These are phyloP conservation scores for Acrobasis consociella DNA, from an alignment of 2,888 invertebrate species.

Conservation along the genomic window DNA sequence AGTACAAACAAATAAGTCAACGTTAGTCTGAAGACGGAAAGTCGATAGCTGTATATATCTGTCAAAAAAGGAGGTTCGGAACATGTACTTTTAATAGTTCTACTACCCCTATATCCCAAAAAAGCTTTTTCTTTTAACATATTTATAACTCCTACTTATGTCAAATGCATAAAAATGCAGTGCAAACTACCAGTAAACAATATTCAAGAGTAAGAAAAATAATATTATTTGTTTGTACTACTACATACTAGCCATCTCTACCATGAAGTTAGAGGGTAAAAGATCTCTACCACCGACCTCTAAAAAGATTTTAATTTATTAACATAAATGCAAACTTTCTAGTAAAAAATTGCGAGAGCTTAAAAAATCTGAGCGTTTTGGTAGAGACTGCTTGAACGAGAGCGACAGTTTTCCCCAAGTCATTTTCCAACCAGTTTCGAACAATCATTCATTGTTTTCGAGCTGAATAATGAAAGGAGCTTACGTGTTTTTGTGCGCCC, in stretches of 20 bases:
- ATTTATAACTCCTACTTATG: too few relatives aligned
- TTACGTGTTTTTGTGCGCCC: conserved; percentile 59
- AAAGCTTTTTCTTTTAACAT: too few relatives aligned
- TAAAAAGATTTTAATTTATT: neutral
- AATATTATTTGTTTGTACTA: too few relatives aligned
- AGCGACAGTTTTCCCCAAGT: conserved; percentile 46
- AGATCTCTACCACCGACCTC: neutral
- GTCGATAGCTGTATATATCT: neutral
- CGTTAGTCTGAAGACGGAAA: too few relatives aligned
- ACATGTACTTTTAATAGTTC: too few relatives aligned
- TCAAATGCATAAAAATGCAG: too few relatives aligned
- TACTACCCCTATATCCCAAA: too few relatives aligned
- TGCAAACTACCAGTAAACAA: too few relatives aligned
- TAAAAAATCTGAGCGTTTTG: conserved; percentile 15
- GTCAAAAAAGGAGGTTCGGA: neutral
- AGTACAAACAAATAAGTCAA: too few relatives aligned
- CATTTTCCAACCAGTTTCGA: conserved; percentile 51
- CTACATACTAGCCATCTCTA: too few relatives aligned
- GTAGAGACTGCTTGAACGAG: conserved; percentile 29
- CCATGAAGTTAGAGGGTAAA: too few relatives aligned
- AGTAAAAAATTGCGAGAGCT: neutral
- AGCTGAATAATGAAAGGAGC: conserved; percentile 56
- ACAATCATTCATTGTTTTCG: conserved; percentile 61
- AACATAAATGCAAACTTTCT: neutral
- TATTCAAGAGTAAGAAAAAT: too few relatives aligned